A percentile compares a stretch with the other conserved stretches of the same genome.
These are phyloP conservation scores for Drosophila hamatofila DNA, from an alignment of 2,888 invertebrate genomes.

Conservation along the genomic window DNA sequence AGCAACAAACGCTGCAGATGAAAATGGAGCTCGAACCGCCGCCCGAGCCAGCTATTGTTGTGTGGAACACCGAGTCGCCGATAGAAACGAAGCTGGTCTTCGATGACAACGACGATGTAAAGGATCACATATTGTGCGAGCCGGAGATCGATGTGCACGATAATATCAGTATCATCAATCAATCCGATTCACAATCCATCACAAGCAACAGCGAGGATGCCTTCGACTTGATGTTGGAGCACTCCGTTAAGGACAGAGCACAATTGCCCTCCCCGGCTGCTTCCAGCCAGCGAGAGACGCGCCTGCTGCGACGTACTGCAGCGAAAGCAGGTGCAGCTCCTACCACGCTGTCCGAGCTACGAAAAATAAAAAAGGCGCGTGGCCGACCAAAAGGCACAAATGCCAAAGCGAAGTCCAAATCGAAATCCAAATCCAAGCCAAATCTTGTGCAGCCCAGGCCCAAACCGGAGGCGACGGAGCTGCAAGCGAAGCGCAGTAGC, in stretches of 20 bases:
- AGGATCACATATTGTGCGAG: slow-evolving; percentile 74
- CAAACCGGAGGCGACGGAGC: slow-evolving; percentile 27
- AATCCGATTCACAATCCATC: not conserved
- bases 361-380: slow-evolving; percentile 43
- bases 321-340: not conserved
- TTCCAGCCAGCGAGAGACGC: slow-evolving; percentile 50
- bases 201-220: slow-evolving; percentile 14
- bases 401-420: not conserved
- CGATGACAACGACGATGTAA: slow-evolving; percentile 49
- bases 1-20: slow-evolving; percentile 59
- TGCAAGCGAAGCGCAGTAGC: slow-evolving; percentile 65
- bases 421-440: not conserved
- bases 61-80: slow-evolving; percentile 56
- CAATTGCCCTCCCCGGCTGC: slow-evolving; percentile 4
- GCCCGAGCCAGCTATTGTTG: slow-evolving; percentile 57
- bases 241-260: slow-evolving; percentile 17
- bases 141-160: slow-evolving; percentile 70
- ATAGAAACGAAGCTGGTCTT: slow-evolving; percentile 55
- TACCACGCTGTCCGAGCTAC: not conserved
- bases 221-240: slow-evolving; percentile 20
- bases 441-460: slow-evolving; percentile 11
- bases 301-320: slow-evolving; percentile 58
- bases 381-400: slow-evolving; percentile 61
- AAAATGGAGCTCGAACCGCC: slow-evolving; percentile 65
- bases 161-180: slow-evolving; percentile 7